Evolutionary conservation across 2,797 vertebrate genomes (phyloP).

Genomic region (Hybognathus amarus): DNA sequence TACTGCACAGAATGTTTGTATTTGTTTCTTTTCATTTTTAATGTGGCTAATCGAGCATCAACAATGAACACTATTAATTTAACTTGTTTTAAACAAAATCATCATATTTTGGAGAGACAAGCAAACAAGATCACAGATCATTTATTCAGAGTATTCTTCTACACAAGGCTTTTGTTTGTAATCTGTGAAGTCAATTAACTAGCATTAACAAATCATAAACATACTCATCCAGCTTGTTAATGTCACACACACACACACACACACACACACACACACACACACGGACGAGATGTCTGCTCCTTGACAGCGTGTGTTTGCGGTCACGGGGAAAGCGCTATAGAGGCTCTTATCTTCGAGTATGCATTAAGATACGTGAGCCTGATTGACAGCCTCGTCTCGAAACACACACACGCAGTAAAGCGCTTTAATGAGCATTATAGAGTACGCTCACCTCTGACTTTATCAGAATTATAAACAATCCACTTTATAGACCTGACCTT

Average conservation of each 20-base stretch:
- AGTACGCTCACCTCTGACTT: constrained; percentile 71
- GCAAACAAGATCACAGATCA: background rate
- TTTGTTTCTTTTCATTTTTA: background rate
- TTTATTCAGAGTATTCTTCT: background rate
- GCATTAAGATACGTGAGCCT: constrained; percentile 72
- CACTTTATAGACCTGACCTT: constrained; percentile 78
- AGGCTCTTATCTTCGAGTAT: constrained; percentile 64
- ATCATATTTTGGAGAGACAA: background rate
- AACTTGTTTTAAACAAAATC: background rate
- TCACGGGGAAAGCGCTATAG: constrained; percentile 55
- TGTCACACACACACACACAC: constrained; percentile 33
- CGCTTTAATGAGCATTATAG: constrained; percentile 74
- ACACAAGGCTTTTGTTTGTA: background rate
- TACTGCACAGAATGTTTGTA: background rate
- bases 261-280: constrained; percentile 33
- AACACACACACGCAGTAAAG: constrained; percentile 64
- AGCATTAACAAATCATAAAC: constrained; percentile 18
- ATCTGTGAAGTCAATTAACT: background rate
- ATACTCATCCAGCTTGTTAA: background rate
- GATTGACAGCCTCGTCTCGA: constrained; percentile 76
- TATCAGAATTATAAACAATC: constrained; percentile 77
- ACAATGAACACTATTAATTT: background rate
- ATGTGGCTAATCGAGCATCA: background rate
- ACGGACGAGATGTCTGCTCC: constrained; percentile 45
- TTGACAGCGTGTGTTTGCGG: constrained; percentile 44